Evolutionary conservation across 1,140 invertebrate species (phyloP).

Genomic region (Whitmania pigra): DNA sequence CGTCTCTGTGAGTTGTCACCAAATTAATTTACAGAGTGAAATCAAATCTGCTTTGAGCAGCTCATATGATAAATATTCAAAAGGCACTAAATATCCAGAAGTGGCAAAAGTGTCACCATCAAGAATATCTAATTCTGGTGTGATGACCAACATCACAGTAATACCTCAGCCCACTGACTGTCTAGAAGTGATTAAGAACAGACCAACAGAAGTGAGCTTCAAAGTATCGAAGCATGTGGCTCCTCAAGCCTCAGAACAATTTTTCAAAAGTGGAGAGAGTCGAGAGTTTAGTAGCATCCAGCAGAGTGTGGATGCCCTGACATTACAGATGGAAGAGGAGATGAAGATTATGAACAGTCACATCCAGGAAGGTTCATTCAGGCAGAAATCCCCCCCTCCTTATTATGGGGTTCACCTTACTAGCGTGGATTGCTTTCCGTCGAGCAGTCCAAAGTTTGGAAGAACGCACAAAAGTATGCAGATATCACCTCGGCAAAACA

Average conservation of each 20-base stretch:
- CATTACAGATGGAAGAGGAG: slow-evolving; percentile 43
- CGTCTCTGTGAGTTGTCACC: neutral
- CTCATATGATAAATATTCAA: neutral
- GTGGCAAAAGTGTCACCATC: neutral
- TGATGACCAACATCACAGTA: too few species aligned
- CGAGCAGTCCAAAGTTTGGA: slow-evolving; percentile 13
- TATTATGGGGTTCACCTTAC: slow-evolving; percentile 41
- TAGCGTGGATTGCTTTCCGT: neutral
- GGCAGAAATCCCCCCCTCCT: slow-evolving; percentile 35
- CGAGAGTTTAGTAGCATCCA: slow-evolving; percentile 37
- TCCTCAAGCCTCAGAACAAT: neutral
- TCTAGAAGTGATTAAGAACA: neutral
- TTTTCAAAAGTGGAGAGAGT: neutral
- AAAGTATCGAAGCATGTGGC: neutral
- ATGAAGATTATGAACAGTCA: slow-evolving; percentile 25
- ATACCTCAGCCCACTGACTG: too few species aligned
- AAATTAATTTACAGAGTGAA: neutral
- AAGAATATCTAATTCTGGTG: too few species aligned
- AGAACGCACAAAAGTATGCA: too few species aligned
- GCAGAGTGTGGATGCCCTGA: slow-evolving; percentile 42
- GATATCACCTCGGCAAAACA: too few species aligned
- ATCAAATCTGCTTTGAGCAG: neutral
- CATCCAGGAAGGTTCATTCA: neutral
- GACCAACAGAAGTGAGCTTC: neutral
- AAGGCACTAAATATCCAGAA: neutral